These are phyloP conservation scores for Dasysyrphus albostriatus DNA, from an alignment of 2,888 invertebrate species.

Conservation along the genomic window DNA sequence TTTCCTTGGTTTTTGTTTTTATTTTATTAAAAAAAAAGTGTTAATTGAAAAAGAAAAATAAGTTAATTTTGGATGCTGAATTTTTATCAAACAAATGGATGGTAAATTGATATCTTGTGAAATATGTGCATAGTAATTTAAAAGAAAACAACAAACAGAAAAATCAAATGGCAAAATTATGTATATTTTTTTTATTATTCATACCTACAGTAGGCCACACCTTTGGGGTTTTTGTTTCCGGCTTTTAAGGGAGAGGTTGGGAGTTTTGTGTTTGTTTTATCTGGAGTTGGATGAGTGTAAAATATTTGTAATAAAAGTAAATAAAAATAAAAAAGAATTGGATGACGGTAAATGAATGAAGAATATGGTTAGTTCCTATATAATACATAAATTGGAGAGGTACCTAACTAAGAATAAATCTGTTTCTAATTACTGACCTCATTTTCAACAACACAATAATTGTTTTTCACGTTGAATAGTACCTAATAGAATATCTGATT, in stretches of 20 bases:
- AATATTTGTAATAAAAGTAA: neutral
- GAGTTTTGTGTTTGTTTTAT: neutral
- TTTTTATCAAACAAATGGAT: neutral
- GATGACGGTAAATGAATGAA: too few species aligned
- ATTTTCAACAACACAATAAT: neutral
- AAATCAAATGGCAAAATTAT: neutral
- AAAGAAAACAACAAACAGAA: neutral
- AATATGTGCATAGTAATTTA: neutral
- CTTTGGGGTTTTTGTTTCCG: neutral
- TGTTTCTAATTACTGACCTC: neutral
- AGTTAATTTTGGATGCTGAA: neutral
- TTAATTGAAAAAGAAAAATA: neutral
- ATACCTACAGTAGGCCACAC: neutral
- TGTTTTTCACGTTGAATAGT: neutral
- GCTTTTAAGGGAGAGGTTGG: neutral
- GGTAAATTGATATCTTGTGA: neutral
- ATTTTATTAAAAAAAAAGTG: constrained; percentile 11
- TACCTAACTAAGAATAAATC: neutral
- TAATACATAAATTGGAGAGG: too few species aligned
- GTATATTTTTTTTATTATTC: neutral
- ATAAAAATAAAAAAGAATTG: neutral
- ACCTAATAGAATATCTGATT: neutral
- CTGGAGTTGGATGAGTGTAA: neutral
- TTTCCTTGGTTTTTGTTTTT: constrained; percentile 31
- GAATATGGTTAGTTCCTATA: too few species aligned